Percentiles rank a stretch among this genome's conserved stretches.
Conservation (phyloP, 2,797 vertebrate species). For the Mormyrops attenuatus region DNA sequence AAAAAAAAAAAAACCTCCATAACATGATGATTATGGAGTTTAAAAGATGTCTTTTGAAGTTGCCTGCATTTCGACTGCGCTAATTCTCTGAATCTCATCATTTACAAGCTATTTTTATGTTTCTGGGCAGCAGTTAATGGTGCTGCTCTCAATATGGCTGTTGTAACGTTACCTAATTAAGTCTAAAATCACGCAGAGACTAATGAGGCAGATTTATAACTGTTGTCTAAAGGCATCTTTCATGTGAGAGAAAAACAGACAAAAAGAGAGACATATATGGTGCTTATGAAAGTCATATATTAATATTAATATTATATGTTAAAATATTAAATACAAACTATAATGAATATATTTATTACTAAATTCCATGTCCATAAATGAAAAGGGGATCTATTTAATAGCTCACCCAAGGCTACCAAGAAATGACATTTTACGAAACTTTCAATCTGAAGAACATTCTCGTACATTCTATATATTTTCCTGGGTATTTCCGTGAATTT, state of each 20-base stretch:
- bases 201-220: slow-evolving; percentile 52
- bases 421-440: slow-evolving; percentile 10
- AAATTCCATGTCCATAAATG: neutral
- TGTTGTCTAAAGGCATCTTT: slow-evolving; percentile 52
- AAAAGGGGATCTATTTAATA: neutral
- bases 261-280: neutral
- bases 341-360: neutral
- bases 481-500: neutral
- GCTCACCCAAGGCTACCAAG: neutral
- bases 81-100: neutral
- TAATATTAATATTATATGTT: neutral
- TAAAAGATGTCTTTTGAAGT: neutral
- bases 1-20: slow-evolving; percentile 26
- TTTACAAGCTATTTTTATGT: neutral
- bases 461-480: neutral
- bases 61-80: neutral
- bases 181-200: slow-evolving; percentile 45
- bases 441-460: neutral
- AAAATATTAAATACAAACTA: neutral
- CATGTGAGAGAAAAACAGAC: slow-evolving; percentile 12
- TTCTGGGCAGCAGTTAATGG: neutral
- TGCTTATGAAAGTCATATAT: neutral
- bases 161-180: neutral
- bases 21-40: neutral
- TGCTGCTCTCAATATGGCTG: neutral